phyloP scores from a whole-genome alignment of 2,113 vertebrate genomes.

The Syngnathus floridae region DNA sequence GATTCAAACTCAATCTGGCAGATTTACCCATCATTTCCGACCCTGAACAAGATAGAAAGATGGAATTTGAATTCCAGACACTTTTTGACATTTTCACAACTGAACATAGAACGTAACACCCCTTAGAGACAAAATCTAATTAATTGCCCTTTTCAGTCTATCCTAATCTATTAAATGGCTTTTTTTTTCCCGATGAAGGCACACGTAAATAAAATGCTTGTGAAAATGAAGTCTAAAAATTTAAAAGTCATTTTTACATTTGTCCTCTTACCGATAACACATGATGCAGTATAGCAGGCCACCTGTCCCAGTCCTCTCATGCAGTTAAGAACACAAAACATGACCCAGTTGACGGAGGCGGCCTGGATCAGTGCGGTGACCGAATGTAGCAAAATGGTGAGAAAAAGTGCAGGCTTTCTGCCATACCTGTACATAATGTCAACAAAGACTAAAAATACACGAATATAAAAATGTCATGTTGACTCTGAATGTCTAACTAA shows the following conservation, averaged over 20 bases:
- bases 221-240: too few relatives aligned
- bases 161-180: neutral
- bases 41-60: slow-evolving; percentile 29
- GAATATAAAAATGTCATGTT: neutral
- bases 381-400: slow-evolving; percentile 32
- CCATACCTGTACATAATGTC: slow-evolving; percentile 41
- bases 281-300: slow-evolving; percentile 35
- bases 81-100: slow-evolving; percentile 1
- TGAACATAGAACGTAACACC: neutral
- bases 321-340: slow-evolving; percentile 46
- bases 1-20: slow-evolving; percentile 18
- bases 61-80: neutral
- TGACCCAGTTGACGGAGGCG: slow-evolving; percentile 46
- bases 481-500: too few relatives aligned
- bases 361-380: slow-evolving; percentile 42
- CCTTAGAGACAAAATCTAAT: neutral
- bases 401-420: slow-evolving; percentile 42
- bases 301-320: slow-evolving; percentile 47
- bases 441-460: neutral
- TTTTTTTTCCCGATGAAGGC: neutral
- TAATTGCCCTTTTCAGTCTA: neutral
- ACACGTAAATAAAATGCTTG: neutral
- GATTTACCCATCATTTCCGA: slow-evolving; percentile 40
- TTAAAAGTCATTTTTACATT: too few relatives aligned
- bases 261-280: slow-evolving; percentile 40